A percentile compares a stretch with the other conserved stretches of the same genome.
These are phyloP conservation scores for Rhizomys pruinosus DNA, from an alignment of 2,113 vertebrate genomes.

Conservation along the genomic window DNA sequence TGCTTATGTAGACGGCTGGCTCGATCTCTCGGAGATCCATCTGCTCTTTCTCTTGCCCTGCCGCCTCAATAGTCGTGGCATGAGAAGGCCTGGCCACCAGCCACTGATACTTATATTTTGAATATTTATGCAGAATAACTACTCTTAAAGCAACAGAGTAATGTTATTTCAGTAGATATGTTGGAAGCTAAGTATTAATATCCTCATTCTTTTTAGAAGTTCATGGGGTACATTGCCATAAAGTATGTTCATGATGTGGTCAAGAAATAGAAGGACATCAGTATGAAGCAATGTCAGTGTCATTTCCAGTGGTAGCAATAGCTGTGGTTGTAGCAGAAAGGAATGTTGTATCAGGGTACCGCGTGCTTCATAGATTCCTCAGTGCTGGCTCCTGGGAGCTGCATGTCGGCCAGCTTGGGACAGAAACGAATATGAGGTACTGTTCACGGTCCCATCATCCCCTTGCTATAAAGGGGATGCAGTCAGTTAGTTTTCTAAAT, in stretches of 20 bases:
- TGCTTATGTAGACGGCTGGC: too few relatives aligned
- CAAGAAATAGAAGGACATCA: constrained; percentile 3
- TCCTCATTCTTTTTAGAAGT: constrained; percentile 10
- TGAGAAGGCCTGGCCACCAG: too few relatives aligned
- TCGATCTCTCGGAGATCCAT: too few relatives aligned
- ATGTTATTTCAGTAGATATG: neutral
- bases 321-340: neutral
- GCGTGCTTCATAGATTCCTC: neutral
- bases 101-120: too few relatives aligned
- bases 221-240: neutral
- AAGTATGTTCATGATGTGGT: neutral
- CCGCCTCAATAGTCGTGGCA: too few relatives aligned
- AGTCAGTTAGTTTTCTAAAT: neutral
- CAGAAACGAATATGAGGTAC: neutral
- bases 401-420: neutral
- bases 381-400: neutral
- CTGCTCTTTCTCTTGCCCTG: too few relatives aligned
- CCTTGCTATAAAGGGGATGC: neutral
- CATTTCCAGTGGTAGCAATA: neutral
- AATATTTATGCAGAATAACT: neutral
- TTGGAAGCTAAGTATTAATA: neutral
- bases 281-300: neutral
- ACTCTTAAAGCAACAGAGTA: constrained; percentile 3
- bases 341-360: too few relatives aligned
- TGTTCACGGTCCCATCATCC: neutral